Base-by-base conservation (phyloP, 2,888 invertebrate species). In the Apeira syringaria region DNA sequence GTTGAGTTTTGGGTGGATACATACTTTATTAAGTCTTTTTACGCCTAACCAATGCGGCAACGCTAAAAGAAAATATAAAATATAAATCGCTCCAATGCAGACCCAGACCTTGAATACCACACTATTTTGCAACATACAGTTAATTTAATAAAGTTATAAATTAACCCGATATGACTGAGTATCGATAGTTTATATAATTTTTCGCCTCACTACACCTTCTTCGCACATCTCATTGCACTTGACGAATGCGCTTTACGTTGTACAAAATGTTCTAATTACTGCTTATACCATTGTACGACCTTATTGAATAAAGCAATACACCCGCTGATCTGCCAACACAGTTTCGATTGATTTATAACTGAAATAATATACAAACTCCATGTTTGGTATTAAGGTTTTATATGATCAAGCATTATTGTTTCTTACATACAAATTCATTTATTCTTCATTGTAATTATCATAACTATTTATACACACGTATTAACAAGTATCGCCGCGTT, bases 171-270 rank as follows among this genome's bases (percentile, higher is more conserved):
- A n/a, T n/a, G n/a, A n/a, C n/a, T n/a, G n/a, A n/a, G n/a, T n/a
- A n/a, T n/a, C n/a, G n/a, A n/a, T n/a, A n/a, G n/a, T n/a, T n/a
- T n/a, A n/a, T n/a, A n/a, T n/a, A n/a, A n/a, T 15, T 15, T 15
- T 15, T 59, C 50, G 47, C 54, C 56, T 38, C 47, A 45, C 20
- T 10, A n/a, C 29, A 37, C 50, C 47, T 55, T 55, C 56, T 59
- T 59, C 56, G 64, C 67, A 65, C 80, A 83, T 82, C 84, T 77
- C 69, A 61, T 64, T 53, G 66, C 70, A 67, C 69, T 74, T 78
- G 77, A 81, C 77, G 78, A 78, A 80, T 79, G 75, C 74, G 74
- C 80, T 78, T 76, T 74, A 70, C 70, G 74, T 73, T 66, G 65
- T 64, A 67, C 62, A 64, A 67, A 62, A 59, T 66, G 65, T 53